phyloP scores from a whole-genome alignment of 2,888 invertebrate genomes.

The Sisyra nigra region DNA sequence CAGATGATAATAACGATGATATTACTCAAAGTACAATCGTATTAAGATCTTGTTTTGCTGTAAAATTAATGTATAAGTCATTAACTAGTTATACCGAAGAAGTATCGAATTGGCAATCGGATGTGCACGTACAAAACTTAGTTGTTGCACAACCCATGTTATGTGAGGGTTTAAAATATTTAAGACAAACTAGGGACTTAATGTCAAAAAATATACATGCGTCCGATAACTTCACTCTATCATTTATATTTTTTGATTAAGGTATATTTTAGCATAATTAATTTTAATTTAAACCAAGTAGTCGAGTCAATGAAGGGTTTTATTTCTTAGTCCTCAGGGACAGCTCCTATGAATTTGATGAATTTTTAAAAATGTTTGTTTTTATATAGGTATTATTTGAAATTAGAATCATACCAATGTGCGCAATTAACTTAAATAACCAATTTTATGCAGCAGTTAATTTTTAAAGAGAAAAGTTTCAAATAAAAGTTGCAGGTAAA shows the following conservation, averaged over 20 bases:
- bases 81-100: conserved; percentile 28
- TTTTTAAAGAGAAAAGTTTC: no score
- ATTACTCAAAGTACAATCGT: conserved; percentile 22
- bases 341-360: no score
- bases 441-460: no score
- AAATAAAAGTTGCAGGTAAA: no score
- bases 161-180: conserved; percentile 32
- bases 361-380: no score
- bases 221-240: conserved; percentile 39
- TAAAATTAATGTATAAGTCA: conserved; percentile 39
- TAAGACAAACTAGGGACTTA: conserved; percentile 35
- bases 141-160: conserved; percentile 44
- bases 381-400: no score
- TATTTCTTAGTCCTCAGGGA: no score
- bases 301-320: no score
- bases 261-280: no score
- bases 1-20: conserved; percentile 12
- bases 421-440: no score
- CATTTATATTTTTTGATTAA: conserved; percentile 23
- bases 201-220: conserved; percentile 37
- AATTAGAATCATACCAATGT: no score
- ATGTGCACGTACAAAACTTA: conserved; percentile 32
- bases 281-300: no score
- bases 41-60: conserved; percentile 21
- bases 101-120: conserved; percentile 35